A percentile compares a stretch with the other conserved stretches of the same genome.
phyloP scores from a whole-genome alignment of 2,113 vertebrate species.

The Chiloscyllium plagiosum region DNA sequence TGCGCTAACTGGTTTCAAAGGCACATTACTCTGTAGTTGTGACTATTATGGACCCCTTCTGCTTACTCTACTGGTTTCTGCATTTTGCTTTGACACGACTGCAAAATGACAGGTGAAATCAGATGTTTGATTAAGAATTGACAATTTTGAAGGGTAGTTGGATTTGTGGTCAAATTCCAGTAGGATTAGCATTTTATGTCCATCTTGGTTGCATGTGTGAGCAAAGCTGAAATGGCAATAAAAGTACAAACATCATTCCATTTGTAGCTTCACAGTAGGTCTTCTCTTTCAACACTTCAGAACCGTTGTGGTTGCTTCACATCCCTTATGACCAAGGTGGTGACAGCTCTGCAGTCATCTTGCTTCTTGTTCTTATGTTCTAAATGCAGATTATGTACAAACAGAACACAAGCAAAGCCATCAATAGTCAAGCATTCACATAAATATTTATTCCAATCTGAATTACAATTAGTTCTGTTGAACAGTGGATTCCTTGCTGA shows the following conservation, averaged over 20 bases:
- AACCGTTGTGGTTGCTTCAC: not conserved
- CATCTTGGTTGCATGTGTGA: not conserved
- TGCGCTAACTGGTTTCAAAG: not conserved
- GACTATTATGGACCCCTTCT: not conserved
- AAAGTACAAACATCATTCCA: not conserved
- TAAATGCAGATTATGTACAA: not conserved
- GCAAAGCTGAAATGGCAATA: not conserved
- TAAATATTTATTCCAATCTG: not conserved
- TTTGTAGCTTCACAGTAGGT: not conserved
- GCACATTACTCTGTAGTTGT: not conserved
- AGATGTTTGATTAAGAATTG: not conserved
- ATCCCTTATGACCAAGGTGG: too few species aligned
- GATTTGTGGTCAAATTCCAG: not conserved
- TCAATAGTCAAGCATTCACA: not conserved
- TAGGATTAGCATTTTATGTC: not conserved
- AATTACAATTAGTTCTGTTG: not conserved
- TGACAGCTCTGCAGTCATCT: not conserved
- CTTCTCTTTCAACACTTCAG: not conserved
- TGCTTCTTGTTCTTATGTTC: not conserved
- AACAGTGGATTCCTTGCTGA: constrained; percentile 2
- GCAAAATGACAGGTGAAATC: not conserved
- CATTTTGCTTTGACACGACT: not conserved
- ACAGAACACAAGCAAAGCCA: not conserved
- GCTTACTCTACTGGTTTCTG: not conserved
- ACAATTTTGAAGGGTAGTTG: not conserved